Evolutionary conservation across 2,113 vertebrate species (phyloP).

Genomic region (Chionomys nivalis): DNA sequence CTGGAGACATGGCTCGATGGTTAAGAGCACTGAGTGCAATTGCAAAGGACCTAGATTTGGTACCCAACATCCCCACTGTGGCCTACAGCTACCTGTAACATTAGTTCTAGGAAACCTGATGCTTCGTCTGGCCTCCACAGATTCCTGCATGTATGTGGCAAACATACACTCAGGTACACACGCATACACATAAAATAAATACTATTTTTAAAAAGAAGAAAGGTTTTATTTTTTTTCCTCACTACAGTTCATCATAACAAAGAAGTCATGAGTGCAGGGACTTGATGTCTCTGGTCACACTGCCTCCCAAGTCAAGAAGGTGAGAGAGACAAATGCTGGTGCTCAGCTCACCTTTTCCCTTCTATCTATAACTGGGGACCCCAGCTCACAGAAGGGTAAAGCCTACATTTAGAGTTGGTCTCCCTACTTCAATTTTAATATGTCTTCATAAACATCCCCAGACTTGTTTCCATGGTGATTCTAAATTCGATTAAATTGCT

Average conservation of each 20-base stretch:
- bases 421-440: too few relatives aligned
- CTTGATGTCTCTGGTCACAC: too few relatives aligned
- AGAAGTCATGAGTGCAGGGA: not conserved
- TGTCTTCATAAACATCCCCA: not conserved
- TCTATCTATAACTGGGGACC: not conserved
- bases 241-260: not conserved
- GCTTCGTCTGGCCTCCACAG: not conserved
- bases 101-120: not conserved
- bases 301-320: not conserved
- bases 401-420: not conserved
- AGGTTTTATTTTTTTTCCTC: not conserved
- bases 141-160: not conserved
- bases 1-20: not conserved
- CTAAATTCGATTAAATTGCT: not conserved
- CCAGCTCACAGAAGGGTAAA: not conserved
- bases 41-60: not conserved
- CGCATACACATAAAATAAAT: not conserved
- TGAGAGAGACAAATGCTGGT: not conserved
- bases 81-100: not conserved
- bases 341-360: not conserved
- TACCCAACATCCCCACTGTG: too few relatives aligned
- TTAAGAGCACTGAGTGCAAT: not conserved
- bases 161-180: not conserved
- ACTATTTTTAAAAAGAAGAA: not conserved
- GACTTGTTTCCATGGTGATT: not conserved